These are phyloP conservation scores for Botia kubotai DNA, from an alignment of 2,797 vertebrate species.

Conservation along the genomic window DNA sequence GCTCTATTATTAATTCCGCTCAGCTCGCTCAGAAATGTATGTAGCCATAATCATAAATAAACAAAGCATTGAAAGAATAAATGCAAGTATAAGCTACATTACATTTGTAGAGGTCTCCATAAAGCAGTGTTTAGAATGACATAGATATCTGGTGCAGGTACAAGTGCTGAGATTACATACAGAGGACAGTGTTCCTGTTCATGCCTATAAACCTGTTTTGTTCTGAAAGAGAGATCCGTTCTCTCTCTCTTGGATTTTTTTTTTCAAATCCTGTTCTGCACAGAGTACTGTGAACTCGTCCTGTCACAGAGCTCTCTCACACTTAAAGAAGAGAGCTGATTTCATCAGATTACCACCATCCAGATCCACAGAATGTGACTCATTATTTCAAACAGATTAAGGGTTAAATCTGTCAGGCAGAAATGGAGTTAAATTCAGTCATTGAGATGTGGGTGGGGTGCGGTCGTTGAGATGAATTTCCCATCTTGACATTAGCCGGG, in stretches of 20 bases:
- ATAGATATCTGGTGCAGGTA: no score
- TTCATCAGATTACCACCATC: constrained; percentile 42
- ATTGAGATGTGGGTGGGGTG: constrained; percentile 7
- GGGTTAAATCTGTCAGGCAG: constrained; percentile 28
- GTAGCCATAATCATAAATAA: no score
- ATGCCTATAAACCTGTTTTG: not conserved
- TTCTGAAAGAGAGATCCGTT: not conserved
- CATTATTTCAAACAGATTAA: constrained; percentile 40
- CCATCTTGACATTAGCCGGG: not conserved
- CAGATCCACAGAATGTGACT: constrained; percentile 24
- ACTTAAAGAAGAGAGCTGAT: constrained; percentile 12
- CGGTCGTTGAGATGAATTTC: not conserved
- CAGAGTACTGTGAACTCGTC: constrained; percentile 64
- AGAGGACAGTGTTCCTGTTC: no score
- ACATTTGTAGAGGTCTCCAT: no score
- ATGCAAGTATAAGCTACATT: no score
- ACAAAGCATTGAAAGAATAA: no score
- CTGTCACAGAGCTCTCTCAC: constrained; percentile 60
- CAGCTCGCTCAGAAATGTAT: no score
- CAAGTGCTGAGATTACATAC: no score
- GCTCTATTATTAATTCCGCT: no score
- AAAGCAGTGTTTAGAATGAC: no score
- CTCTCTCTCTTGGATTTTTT: constrained; percentile 68
- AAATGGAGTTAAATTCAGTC: constrained; percentile 40
- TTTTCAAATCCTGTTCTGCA: constrained; percentile 74